phyloP scores from a whole-genome alignment of 1,140 invertebrate genomes.

The Lasaia peninsularis region DNA sequence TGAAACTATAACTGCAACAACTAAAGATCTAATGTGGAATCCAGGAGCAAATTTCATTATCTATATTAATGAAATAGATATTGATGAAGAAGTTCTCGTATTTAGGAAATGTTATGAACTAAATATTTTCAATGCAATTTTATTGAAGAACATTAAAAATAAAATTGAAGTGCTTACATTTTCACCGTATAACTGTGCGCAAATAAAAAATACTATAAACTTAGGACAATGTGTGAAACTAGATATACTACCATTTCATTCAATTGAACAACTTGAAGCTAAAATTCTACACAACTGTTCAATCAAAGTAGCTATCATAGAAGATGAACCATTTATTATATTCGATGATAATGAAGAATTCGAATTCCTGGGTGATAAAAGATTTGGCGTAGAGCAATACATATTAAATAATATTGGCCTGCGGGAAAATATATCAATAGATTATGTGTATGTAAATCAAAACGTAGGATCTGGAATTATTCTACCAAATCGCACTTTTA shows the following conservation, averaged over 20 bases:
- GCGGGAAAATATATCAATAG: background rate
- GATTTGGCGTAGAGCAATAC: background rate
- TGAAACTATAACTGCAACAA: background rate
- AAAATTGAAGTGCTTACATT: background rate
- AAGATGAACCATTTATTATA: slow-evolving; percentile 3
- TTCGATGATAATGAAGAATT: background rate
- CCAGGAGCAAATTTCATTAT: background rate
- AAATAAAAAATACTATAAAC: background rate
- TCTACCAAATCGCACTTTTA: background rate
- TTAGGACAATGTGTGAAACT: background rate
- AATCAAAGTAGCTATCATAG: background rate
- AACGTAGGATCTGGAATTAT: background rate
- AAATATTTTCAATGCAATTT: slow-evolving; percentile 10
- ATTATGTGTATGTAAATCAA: background rate
- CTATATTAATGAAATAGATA: background rate
- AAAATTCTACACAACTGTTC: background rate
- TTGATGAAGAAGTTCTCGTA: background rate
- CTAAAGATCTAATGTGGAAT: background rate
- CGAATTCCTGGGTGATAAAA: background rate
- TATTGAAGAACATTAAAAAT: background rate
- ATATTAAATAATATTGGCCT: background rate
- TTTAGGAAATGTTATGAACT: background rate
- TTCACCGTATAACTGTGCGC: background rate
- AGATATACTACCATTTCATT: background rate
- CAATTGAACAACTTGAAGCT: background rate